Evolutionary conservation across 2,888 invertebrate genomes (phyloP).

Genomic region (Sarcophaga variegata): DNA sequence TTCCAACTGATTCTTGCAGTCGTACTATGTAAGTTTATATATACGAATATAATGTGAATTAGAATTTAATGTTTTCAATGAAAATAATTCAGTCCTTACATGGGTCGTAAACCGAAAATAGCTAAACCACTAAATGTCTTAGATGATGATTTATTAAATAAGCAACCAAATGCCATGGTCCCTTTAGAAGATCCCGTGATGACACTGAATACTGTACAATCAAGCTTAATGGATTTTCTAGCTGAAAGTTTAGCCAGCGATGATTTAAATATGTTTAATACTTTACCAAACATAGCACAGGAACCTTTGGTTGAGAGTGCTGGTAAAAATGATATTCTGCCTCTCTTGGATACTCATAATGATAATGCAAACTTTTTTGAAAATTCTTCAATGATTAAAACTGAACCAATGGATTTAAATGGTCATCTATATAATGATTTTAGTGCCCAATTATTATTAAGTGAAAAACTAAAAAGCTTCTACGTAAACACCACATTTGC

Average conservation of each 20-base stretch:
- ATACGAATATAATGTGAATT: background rate
- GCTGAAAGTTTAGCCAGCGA: constrained; percentile 79
- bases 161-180: constrained; percentile 24
- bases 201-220: constrained; percentile 78
- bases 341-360: constrained; percentile 74
- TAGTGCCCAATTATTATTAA: constrained; percentile 60
- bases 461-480: constrained; percentile 70
- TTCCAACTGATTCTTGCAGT: constrained; percentile 74
- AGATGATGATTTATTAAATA: constrained; percentile 68
- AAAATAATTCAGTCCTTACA: constrained; percentile 77
- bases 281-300: constrained; percentile 75
- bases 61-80: background rate
- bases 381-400: constrained; percentile 65
- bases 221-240: constrained; percentile 80
- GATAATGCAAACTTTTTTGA: constrained; percentile 73
- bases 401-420: constrained; percentile 57
- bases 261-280: constrained; percentile 76
- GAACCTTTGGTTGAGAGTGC: constrained; percentile 74
- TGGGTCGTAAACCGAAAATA: constrained; percentile 77
- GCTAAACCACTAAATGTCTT: constrained; percentile 69
- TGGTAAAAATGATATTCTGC: constrained; percentile 76
- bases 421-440: constrained; percentile 53
- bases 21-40: constrained; percentile 76
- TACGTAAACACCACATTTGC: constrained; percentile 43
- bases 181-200: constrained; percentile 58